Percentiles rank a stretch among this genome's conserved stretches.
These are phyloP conservation scores for Andricus curvator DNA, from an alignment of 2,888 invertebrate species.

Conservation along the genomic window DNA sequence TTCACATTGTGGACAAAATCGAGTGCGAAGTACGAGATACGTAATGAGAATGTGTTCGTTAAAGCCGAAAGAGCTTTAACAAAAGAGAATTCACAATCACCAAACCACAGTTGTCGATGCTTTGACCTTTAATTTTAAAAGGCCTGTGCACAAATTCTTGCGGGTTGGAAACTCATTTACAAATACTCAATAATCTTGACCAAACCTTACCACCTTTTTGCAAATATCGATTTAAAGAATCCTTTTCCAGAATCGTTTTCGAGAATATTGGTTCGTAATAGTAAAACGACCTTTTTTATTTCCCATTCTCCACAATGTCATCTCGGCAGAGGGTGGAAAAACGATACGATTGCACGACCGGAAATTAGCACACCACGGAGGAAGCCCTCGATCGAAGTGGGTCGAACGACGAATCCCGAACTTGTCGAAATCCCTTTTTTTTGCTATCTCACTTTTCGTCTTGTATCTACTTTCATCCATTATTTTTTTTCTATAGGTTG, in stretches of 20 bases:
- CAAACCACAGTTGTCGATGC: too few relatives aligned
- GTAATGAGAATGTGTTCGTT: too few relatives aligned
- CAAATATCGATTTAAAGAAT: background rate
- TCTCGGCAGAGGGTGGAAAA: background rate
- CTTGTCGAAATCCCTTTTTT: constrained; percentile 10
- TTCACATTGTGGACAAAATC: too few relatives aligned
- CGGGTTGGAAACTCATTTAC: background rate
- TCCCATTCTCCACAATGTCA: background rate
- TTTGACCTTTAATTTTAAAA: too few relatives aligned
- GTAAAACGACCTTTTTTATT: background rate
- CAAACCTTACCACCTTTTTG: background rate
- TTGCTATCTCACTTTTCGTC: constrained; percentile 3
- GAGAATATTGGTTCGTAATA: constrained; percentile 3
- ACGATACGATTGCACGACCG: constrained; percentile 14
- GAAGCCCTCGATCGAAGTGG: constrained; percentile 15
- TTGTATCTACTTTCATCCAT: constrained; percentile 2
- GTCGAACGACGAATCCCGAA: constrained; percentile 7
- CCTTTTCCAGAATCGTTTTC: constrained; percentile 22
- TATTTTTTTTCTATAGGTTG: too few relatives aligned
- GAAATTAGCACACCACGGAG: constrained; percentile 13
- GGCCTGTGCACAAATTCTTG: too few relatives aligned
- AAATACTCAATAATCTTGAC: background rate
- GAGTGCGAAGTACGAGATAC: too few relatives aligned
- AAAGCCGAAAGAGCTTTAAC: too few relatives aligned
- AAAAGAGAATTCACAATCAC: background rate